Percentiles rank a stretch among this genome's conserved stretches.
phyloP scores from a whole-genome alignment of 2,888 invertebrate genomes.

The Mantis religiosa region DNA sequence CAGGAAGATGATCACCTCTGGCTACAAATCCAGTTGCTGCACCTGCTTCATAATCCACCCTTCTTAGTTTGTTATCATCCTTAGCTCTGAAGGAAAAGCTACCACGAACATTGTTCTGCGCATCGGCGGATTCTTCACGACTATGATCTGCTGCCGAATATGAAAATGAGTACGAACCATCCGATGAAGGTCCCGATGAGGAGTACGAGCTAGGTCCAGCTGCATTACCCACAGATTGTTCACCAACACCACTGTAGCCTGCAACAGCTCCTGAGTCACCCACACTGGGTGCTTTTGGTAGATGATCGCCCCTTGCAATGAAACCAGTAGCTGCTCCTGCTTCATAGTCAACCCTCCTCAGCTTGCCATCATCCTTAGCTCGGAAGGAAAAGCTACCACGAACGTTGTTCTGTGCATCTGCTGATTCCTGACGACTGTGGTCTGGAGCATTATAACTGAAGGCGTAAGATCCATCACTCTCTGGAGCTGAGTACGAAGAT shows the following conservation, averaged over 20 bases:
- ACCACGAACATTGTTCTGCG: constrained; percentile 36
- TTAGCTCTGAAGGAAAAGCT: constrained; percentile 34
- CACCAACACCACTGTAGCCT: background rate
- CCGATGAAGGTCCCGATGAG: constrained; percentile 14
- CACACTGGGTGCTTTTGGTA: constrained; percentile 24
- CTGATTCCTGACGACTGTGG: constrained; percentile 40
- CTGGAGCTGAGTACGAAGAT: background rate
- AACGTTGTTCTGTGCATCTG: constrained; percentile 40
- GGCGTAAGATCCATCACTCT: constrained; percentile 36
- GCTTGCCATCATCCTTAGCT: constrained; percentile 33
- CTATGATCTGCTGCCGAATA: constrained; percentile 39
- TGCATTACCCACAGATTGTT: constrained; percentile 2
- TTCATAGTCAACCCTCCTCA: constrained; percentile 31
- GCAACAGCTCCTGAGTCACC: background rate
- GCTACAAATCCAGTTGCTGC: constrained; percentile 34
- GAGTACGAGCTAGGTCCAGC: background rate
- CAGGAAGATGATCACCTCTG: constrained; percentile 34
- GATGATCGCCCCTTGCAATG: constrained; percentile 34
- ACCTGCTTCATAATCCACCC: constrained; percentile 34
- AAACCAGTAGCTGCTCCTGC: constrained; percentile 35
- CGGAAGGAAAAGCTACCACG: constrained; percentile 32
- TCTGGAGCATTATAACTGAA: constrained; percentile 40
- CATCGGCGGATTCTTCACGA: constrained; percentile 41
- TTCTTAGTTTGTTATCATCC: constrained; percentile 32
- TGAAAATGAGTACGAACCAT: constrained; percentile 39